Percentiles rank a stretch among this genome's conserved stretches.
phyloP scores from a whole-genome alignment of 1,140 invertebrate species.

The Pissodes strobi region DNA sequence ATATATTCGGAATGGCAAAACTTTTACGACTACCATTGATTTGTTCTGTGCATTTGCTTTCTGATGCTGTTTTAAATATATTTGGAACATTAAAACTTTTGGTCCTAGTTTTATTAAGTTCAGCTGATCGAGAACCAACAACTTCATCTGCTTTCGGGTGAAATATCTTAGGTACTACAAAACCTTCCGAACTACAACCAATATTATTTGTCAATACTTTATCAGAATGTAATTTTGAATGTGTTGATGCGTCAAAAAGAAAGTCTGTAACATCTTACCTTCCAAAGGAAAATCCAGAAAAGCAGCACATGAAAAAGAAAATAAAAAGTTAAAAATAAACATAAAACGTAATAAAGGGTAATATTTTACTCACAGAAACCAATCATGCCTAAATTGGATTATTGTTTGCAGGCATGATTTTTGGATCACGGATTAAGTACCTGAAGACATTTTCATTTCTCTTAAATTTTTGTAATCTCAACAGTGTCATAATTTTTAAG shows the following conservation, averaged over 20 bases:
- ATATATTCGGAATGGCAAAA: conserved; percentile 17
- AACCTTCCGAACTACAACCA: background rate
- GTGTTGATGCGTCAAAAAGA: background rate
- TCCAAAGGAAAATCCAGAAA: conserved; percentile 53
- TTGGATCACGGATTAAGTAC: no score
- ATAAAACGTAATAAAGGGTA: no score
- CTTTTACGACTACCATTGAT: background rate
- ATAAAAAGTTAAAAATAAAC: conserved; percentile 41
- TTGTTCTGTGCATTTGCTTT: no score
- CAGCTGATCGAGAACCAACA: no score
- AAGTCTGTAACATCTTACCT: conserved; percentile 60
- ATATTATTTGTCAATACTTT: background rate
- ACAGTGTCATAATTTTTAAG: no score
- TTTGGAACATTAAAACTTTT: conserved; percentile 24
- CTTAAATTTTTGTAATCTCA: no score
- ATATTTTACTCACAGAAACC: no score
- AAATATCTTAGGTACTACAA: conserved; percentile 19
- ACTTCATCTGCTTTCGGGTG: no score
- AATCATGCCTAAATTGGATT: no score
- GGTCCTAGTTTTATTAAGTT: background rate
- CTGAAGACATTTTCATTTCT: no score
- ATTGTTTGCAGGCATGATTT: no score
- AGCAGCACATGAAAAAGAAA: conserved; percentile 58
- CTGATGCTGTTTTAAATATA: conserved; percentile 20
- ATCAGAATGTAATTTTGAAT: background rate